Conservation (phyloP, 2,888 invertebrate genomes). For the Eurytoma adleriae region DNA sequence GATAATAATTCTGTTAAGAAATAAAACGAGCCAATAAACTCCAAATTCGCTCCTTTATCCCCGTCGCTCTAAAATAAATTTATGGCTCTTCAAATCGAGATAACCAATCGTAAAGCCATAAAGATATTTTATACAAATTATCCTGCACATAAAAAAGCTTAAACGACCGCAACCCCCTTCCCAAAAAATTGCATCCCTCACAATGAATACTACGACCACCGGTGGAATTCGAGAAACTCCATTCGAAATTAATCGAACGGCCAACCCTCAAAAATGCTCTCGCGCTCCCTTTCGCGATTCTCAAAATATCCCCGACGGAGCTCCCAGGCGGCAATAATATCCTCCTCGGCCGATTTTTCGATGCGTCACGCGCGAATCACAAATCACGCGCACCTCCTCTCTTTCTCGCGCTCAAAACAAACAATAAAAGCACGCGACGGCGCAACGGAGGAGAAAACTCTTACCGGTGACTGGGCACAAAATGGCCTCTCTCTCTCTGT, state of each 20-base stretch:
- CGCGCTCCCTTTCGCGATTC: neutral
- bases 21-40: no score
- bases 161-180: neutral
- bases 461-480: slow-evolving; percentile 40
- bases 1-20: no score
- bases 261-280: neutral
- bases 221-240: neutral
- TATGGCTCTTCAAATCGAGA: neutral
- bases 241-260: neutral
- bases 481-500: slow-evolving; percentile 26
- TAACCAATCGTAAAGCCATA: slow-evolving; percentile 3
- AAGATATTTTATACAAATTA: neutral
- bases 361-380: slow-evolving; percentile 50
- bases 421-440: slow-evolving; percentile 35
- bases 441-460: neutral
- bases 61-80: no score
- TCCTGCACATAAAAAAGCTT: neutral
- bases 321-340: slow-evolving; percentile 6
- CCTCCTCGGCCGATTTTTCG: slow-evolving; percentile 27
- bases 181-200: neutral
- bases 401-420: slow-evolving; percentile 24
- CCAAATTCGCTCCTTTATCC: no score
- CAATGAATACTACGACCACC: neutral
- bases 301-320: neutral
- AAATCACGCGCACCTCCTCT: slow-evolving; percentile 35